Evolutionary conservation across 2,797 vertebrate species (phyloP).

Genomic region (Leptoclinus maculatus): DNA sequence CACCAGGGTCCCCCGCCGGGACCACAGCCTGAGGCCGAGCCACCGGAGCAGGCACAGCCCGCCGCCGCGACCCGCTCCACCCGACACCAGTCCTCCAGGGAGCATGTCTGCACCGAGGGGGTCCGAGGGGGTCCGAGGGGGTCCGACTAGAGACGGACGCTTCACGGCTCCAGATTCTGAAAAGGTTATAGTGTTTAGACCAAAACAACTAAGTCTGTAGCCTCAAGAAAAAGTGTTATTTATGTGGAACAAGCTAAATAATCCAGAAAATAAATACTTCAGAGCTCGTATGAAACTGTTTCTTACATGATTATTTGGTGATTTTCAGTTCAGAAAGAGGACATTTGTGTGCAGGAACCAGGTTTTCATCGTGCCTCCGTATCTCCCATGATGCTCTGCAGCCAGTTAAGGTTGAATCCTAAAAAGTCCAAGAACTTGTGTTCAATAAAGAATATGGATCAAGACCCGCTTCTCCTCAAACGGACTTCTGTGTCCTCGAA

Average conservation of each 20-base stretch:
- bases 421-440: neutral
- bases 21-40: slow-evolving; percentile 81
- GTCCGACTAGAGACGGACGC: neutral
- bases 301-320: neutral
- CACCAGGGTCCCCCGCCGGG: slow-evolving; percentile 81
- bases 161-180: neutral
- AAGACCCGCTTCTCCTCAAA: neutral
- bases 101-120: slow-evolving; percentile 26
- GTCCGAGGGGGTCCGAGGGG: neutral
- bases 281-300: too few species aligned
- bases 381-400: slow-evolving; percentile 31
- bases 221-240: neutral
- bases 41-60: slow-evolving; percentile 73
- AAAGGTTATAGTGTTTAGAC: neutral
- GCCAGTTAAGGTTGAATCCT: neutral
- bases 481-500: too few species aligned
- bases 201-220: neutral
- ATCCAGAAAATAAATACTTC: neutral
- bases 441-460: neutral
- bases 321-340: neutral
- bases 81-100: slow-evolving; percentile 28
- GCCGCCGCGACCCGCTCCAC: slow-evolving; percentile 22
- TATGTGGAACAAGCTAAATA: neutral
- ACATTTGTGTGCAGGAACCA: neutral
- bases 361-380: neutral